These are phyloP conservation scores for Fundulus diaphanus DNA, from an alignment of 2,797 vertebrate genomes.

Conservation along the genomic window DNA sequence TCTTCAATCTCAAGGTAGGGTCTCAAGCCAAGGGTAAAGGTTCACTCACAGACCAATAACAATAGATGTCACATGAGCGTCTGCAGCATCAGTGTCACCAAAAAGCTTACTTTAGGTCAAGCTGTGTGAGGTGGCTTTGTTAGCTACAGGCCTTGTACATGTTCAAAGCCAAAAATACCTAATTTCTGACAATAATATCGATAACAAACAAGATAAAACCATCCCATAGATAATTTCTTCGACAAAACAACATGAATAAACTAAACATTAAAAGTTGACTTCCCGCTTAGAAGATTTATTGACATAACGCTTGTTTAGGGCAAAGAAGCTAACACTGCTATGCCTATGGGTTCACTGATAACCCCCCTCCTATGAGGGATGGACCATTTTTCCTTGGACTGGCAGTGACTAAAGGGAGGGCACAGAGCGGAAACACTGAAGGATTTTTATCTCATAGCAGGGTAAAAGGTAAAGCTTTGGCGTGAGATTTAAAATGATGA, in stretches of 20 bases:
- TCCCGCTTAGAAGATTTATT: not conserved
- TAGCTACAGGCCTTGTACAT: too few relatives aligned
- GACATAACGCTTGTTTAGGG: not conserved
- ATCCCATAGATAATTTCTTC: too few relatives aligned
- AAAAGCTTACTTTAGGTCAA: not conserved
- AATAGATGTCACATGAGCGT: not conserved
- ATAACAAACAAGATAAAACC: too few relatives aligned
- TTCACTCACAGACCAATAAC: conserved; percentile 9
- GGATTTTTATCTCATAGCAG: conserved; percentile 52
- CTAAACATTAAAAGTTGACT: not conserved
- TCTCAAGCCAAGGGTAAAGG: conserved; percentile 71
- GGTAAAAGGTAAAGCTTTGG: conserved; percentile 53
- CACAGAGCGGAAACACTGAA: conserved; percentile 32
- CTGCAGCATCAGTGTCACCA: not conserved
- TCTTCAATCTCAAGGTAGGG: conserved; percentile 64
- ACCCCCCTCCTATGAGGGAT: conserved; percentile 50
- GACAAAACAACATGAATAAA: too few relatives aligned
- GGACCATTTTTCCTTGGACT: conserved; percentile 41
- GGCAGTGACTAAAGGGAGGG: conserved; percentile 31
- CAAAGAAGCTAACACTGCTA: not conserved
- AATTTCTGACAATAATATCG: too few relatives aligned
- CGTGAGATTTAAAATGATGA: conserved; percentile 56
- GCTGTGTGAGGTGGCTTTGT: too few relatives aligned
- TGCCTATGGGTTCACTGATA: not conserved
- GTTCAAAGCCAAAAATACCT: too few relatives aligned